Percentiles rank a stretch among this genome's conserved stretches.
Conservation (phyloP, 2,888 invertebrate genomes). For the Smittia sp. region DNA sequence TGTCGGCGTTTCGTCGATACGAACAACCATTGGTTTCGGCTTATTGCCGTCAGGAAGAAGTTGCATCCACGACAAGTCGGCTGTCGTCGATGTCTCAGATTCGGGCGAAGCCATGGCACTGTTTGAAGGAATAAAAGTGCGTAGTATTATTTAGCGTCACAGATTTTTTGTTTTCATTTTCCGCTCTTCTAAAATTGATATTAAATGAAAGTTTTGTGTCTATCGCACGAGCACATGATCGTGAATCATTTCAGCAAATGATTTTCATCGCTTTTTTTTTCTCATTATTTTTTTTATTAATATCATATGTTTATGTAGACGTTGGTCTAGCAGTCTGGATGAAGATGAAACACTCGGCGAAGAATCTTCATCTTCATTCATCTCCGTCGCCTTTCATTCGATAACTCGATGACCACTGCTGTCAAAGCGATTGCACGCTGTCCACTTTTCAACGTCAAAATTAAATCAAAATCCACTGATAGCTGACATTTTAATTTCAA, state of each 20-base stretch:
- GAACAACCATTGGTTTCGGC: constrained; percentile 35
- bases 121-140: too few relatives aligned
- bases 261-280: background rate
- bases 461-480: background rate
- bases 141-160: background rate
- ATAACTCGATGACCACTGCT: too few relatives aligned
- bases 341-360: background rate
- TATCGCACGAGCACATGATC: background rate
- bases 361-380: background rate
- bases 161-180: background rate
- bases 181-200: background rate
- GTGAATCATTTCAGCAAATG: constrained; percentile 8
- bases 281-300: background rate
- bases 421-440: too few relatives aligned
- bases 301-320: constrained; percentile 8
- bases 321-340: background rate
- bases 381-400: background rate
- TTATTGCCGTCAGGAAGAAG: constrained; percentile 45
- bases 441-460: background rate
- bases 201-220: background rate
- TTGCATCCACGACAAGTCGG: constrained; percentile 53
- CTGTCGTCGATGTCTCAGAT: constrained; percentile 24
- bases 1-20: constrained; percentile 43
- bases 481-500: background rate
- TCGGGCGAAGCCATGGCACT: constrained; percentile 26